A percentile compares a stretch with the other conserved stretches of the same genome.
Conservation (phyloP, 2,113 vertebrate genomes). For the Calcarius ornatus region DNA sequence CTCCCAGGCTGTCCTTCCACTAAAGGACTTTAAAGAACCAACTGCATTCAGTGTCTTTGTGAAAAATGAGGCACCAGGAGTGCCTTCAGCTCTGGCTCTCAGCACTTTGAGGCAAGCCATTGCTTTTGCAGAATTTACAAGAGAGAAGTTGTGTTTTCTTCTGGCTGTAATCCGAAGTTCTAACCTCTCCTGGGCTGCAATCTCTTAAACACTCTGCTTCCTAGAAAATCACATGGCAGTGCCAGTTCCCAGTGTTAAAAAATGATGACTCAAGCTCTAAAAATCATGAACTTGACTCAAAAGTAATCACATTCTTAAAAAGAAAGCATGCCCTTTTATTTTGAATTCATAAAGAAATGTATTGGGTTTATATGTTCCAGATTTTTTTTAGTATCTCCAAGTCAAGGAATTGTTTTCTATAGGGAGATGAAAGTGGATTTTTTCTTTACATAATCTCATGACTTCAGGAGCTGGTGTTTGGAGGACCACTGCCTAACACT, state of each 20-base stretch:
- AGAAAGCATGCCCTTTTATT: not conserved
- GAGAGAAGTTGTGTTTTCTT: not conserved
- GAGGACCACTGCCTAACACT: not conserved
- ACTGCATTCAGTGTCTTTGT: not conserved
- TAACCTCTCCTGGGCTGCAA: not conserved
- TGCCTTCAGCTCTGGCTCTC: not conserved
- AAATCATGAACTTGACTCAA: not conserved
- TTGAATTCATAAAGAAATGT: not conserved
- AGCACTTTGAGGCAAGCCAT: not conserved
- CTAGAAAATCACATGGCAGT: not conserved
- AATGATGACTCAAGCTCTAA: not conserved
- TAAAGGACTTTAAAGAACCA: not conserved
- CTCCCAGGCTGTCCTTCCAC: not conserved
- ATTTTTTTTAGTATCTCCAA: not conserved
- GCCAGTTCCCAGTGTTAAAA: not conserved
- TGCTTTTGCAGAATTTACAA: not conserved
- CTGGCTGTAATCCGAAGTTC: not conserved
- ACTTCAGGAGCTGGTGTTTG: not conserved
- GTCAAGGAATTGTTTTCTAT: not conserved
- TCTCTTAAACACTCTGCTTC: not conserved
- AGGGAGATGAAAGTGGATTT: not conserved
- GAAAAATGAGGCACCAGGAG: not conserved
- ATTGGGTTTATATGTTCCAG: not conserved
- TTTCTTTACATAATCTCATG: not conserved
- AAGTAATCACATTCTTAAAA: not conserved